Conservation (phyloP, 2,797 vertebrate genomes). For the Galaxias olidus region DNA sequence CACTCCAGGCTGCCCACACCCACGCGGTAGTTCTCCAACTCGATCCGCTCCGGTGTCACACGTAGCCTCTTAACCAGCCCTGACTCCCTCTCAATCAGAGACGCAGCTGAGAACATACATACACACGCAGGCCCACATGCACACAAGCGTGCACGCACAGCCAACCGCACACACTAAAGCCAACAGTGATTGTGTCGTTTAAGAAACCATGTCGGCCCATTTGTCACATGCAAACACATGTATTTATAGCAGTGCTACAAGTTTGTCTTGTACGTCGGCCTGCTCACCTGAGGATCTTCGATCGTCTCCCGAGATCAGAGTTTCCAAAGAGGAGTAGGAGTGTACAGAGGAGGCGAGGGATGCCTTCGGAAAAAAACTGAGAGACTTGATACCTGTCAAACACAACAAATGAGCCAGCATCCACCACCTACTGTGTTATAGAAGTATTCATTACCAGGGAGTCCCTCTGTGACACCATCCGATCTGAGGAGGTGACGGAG, state of each 20-base stretch:
- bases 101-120: constrained; percentile 74
- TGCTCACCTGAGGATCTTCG: constrained; percentile 81
- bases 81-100: constrained; percentile 76
- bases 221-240: background rate
- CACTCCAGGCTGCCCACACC: constrained; percentile 66
- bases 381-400: background rate
- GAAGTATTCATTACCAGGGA: constrained; percentile 44
- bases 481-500: constrained; percentile 32
- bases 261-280: too few species aligned
- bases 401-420: too few species aligned
- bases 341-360: constrained; percentile 62
- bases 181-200: background rate
- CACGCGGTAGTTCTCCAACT: constrained; percentile 85
- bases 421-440: too few species aligned
- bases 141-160: background rate
- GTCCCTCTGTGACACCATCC: constrained; percentile 38
- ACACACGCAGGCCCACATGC: constrained; percentile 26
- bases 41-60: constrained; percentile 85
- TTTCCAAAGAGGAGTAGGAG: constrained; percentile 39
- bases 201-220: constrained; percentile 24
- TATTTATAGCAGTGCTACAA: background rate
- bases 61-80: constrained; percentile 78
- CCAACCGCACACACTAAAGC: background rate
- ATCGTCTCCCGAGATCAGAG: constrained; percentile 49
- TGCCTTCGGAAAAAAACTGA: constrained; percentile 60